A percentile compares a stretch with the other conserved stretches of the same genome.
Evolutionary conservation across 2,888 invertebrate species (phyloP).

Genomic region (Eueremaeus valkanovi): DNA sequence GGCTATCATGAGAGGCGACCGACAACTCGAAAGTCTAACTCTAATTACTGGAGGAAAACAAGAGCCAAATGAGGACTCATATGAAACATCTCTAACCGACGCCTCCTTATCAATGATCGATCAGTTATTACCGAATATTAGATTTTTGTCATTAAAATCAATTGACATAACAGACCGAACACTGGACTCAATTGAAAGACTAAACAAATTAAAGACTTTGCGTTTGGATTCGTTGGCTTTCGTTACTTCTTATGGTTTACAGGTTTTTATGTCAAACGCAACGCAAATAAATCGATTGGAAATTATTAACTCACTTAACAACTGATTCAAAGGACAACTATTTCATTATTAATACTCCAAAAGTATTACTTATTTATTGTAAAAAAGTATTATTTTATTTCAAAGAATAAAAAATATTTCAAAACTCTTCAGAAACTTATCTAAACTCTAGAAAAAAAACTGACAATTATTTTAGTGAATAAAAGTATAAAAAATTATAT

Average conservation of each 20-base stretch:
- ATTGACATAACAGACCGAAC: slow-evolving; percentile 20
- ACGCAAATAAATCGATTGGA: slow-evolving; percentile 15
- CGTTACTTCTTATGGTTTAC: background rate
- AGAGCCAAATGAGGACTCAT: background rate
- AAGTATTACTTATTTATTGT: background rate
- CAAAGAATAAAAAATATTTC: too few relatives aligned
- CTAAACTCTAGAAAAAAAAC: too few relatives aligned
- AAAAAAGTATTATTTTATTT: background rate
- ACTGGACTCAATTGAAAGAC: slow-evolving; percentile 29
- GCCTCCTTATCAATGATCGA: slow-evolving; percentile 27
- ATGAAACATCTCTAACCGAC: slow-evolving; percentile 21
- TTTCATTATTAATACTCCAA: background rate
- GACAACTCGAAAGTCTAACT: slow-evolving; percentile 15
- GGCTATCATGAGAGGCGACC: slow-evolving; percentile 23
- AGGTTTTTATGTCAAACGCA: background rate
- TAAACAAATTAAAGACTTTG: slow-evolving; percentile 2
- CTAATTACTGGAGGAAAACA: background rate
- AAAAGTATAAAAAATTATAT: background rate
- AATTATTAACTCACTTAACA: slow-evolving; percentile 11
- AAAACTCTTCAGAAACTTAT: too few relatives aligned
- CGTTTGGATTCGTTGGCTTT: slow-evolving; percentile 33
- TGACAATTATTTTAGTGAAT: background rate
- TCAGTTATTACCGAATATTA: slow-evolving; percentile 25
- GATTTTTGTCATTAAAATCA: slow-evolving; percentile 5
- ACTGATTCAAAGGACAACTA: background rate